These are phyloP conservation scores for Crocallis elinguaria DNA, from an alignment of 2,888 invertebrate genomes.

Conservation along the genomic window DNA sequence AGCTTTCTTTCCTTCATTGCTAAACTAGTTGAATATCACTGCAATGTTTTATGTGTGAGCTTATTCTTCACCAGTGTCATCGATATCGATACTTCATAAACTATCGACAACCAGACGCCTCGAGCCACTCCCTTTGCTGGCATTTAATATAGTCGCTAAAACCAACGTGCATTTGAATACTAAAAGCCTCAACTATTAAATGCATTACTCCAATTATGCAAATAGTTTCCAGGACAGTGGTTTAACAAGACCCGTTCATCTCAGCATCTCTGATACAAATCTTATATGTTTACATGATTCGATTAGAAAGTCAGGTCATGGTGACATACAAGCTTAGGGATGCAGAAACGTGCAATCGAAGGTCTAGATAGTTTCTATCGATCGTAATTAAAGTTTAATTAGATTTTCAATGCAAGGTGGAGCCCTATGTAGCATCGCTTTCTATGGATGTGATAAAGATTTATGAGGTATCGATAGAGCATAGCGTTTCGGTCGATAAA, in stretches of 20 bases:
- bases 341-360: slow-evolving; percentile 36
- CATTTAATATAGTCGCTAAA: slow-evolving; percentile 28
- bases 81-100: slow-evolving; percentile 48
- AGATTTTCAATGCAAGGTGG: slow-evolving; percentile 30
- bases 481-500: slow-evolving; percentile 47
- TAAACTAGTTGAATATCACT: slow-evolving; percentile 80
- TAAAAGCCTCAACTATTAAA: slow-evolving; percentile 31
- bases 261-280: slow-evolving; percentile 40
- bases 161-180: slow-evolving; percentile 26
- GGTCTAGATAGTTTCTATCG: slow-evolving; percentile 33
- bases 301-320: slow-evolving; percentile 41
- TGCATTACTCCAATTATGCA: slow-evolving; percentile 38
- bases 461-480: slow-evolving; percentile 42
- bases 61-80: slow-evolving; percentile 53
- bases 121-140: slow-evolving; percentile 26
- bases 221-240: slow-evolving; percentile 35
- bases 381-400: slow-evolving; percentile 38
- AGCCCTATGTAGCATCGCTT: slow-evolving; percentile 27
- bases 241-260: slow-evolving; percentile 38
- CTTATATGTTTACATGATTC: slow-evolving; percentile 41
- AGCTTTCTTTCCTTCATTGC: slow-evolving; percentile 82
- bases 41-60: slow-evolving; percentile 67
- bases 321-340: slow-evolving; percentile 38
- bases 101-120: slow-evolving; percentile 39
- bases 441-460: slow-evolving; percentile 37